These are phyloP conservation scores for Tenodera sinensis DNA, from an alignment of 2,888 invertebrate species.

Conservation along the genomic window DNA sequence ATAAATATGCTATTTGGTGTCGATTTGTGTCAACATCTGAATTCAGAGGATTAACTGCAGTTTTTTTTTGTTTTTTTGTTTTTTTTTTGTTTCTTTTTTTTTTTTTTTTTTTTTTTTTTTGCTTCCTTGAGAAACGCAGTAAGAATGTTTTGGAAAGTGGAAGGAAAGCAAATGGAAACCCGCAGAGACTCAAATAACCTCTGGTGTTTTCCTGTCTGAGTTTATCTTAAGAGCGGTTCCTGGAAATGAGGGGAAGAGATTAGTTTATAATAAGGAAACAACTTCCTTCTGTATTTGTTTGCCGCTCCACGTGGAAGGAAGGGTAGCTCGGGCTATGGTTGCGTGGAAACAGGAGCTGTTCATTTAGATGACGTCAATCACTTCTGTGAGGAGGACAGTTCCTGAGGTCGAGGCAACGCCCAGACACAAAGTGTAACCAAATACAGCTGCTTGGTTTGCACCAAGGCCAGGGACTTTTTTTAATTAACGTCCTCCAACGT, in stretches of 20 bases:
- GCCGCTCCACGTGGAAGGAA: not conserved
- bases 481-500: no score
- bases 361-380: constrained; percentile 8
- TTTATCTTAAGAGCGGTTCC: not conserved
- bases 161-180: no score
- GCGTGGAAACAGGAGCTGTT: constrained; percentile 4
- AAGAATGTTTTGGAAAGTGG: no score
- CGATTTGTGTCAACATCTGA: no score
- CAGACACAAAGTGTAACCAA: not conserved
- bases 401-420: not conserved
- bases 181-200: no score
- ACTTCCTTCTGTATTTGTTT: not conserved
- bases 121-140: no score
- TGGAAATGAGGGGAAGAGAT: not conserved
- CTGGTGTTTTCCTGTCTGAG: no score
- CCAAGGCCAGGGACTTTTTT: not conserved
- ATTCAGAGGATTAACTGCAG: no score
- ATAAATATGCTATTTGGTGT: no score
- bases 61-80: no score
- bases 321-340: not conserved
- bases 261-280: not conserved
- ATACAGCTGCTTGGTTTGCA: not conserved
- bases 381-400: not conserved
- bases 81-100: no score
- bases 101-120: no score